Conservation (phyloP, 2,797 vertebrate species). For the Meriones psammophilus region DNA sequence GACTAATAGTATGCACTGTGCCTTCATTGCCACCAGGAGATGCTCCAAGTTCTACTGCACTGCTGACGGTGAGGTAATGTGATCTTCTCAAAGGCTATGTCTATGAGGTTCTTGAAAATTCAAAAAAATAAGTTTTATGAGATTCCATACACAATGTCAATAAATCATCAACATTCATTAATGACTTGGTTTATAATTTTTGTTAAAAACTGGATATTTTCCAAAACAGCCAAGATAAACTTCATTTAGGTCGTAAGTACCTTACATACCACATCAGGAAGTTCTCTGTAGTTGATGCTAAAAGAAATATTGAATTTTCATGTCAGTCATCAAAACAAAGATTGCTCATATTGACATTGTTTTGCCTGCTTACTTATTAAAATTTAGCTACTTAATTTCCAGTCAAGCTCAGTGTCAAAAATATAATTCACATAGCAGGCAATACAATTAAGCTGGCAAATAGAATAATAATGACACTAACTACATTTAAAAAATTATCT, state of each 20-base stretch:
- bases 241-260: not conserved
- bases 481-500: not conserved
- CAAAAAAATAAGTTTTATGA: not conserved
- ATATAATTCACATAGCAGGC: not conserved
- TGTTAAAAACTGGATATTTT: not conserved
- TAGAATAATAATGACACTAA: not conserved
- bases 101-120: not conserved
- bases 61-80: not conserved
- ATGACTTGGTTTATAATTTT: too few species aligned
- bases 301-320: not conserved
- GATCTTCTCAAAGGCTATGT: not conserved
- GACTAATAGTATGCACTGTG: not conserved
- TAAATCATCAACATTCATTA: not conserved
- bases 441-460: not conserved
- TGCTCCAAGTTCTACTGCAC: too few species aligned
- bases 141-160: not conserved
- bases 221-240: not conserved
- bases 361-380: not conserved
- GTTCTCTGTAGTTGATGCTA: not conserved
- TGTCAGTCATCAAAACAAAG: conserved; percentile 6
- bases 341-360: not conserved
- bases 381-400: not conserved
- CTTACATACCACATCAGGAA: not conserved
- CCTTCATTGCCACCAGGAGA: not conserved
- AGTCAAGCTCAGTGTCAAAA: not conserved